Conservation (phyloP, 2,888 invertebrate species). For the Apamea crenata region DNA sequence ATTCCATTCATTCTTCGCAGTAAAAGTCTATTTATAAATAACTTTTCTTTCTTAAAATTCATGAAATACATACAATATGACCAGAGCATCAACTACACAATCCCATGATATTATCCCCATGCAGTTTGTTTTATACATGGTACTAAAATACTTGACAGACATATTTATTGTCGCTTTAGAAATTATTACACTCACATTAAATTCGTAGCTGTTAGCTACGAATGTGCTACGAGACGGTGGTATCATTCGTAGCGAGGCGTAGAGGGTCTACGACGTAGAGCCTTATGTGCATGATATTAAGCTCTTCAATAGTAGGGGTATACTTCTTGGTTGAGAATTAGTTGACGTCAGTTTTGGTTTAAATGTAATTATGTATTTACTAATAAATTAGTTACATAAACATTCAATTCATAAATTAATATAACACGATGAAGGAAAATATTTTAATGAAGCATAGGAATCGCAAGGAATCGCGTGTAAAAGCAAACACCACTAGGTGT, state of each 20-base stretch:
- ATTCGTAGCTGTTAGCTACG: constrained; percentile 54
- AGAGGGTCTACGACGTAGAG: constrained; percentile 51
- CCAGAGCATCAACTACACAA: constrained; percentile 59
- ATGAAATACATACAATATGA: constrained; percentile 65
- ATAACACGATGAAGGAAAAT: neutral
- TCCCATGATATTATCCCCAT: constrained; percentile 70
- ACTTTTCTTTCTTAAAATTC: constrained; percentile 43
- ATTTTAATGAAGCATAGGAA: neutral
- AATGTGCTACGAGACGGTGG: constrained; percentile 43
- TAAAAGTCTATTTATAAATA: constrained; percentile 29
- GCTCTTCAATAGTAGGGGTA: neutral
- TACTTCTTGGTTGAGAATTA: neutral
- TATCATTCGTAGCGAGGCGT: constrained; percentile 41
- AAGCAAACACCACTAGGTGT: too few species aligned
- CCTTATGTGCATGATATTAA: constrained; percentile 10
- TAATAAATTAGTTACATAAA: neutral
- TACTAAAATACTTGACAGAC: constrained; percentile 70
- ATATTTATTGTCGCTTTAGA: constrained; percentile 68
- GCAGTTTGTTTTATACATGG: constrained; percentile 74
- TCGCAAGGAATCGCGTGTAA: too few species aligned
- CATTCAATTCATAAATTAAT: neutral
- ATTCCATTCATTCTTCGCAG: constrained; percentile 17
- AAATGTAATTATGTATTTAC: neutral
- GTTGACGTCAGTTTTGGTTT: neutral
- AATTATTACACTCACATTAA: constrained; percentile 67